phyloP scores from a whole-genome alignment of 2,888 invertebrate genomes.

The Hirudinaria manillensis region DNA sequence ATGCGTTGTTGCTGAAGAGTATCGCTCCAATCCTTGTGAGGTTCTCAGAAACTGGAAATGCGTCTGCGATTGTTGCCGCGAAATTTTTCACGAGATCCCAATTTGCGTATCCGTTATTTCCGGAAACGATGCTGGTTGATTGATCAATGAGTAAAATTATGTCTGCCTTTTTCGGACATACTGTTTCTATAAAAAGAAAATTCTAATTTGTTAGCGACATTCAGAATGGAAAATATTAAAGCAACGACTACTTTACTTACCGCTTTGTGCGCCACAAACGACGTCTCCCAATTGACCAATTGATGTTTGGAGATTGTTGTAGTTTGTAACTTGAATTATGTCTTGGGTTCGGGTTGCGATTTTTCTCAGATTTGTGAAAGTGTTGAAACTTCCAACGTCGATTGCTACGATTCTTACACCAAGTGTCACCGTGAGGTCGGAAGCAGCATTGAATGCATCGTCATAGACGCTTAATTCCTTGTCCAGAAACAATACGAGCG shows the following conservation, averaged over 20 bases:
- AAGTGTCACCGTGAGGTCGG: neutral
- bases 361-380: constrained; percentile 10
- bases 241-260: neutral
- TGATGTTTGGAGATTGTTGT: constrained; percentile 22
- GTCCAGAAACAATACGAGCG: constrained; percentile 26
- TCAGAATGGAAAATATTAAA: neutral
- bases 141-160: constrained; percentile 31
- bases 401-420: constrained; percentile 28
- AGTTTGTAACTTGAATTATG: constrained; percentile 16
- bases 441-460: constrained; percentile 13
- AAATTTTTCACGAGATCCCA: constrained; percentile 34
- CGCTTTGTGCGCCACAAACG: constrained; percentile 29
- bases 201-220: neutral
- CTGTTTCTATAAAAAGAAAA: neutral
- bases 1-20: constrained; percentile 27
- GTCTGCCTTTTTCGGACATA: constrained; percentile 34
- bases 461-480: neutral
- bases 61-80: constrained; percentile 18
- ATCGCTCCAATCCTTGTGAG: constrained; percentile 27
- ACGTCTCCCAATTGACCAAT: constrained; percentile 21
- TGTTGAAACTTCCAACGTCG: constrained; percentile 15
- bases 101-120: constrained; percentile 21
- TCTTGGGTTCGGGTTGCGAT: constrained; percentile 20
- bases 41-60: constrained; percentile 30
- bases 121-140: constrained; percentile 32